These are phyloP conservation scores for Limnephilus marmoratus DNA, from an alignment of 2,888 invertebrate species.

Conservation along the genomic window DNA sequence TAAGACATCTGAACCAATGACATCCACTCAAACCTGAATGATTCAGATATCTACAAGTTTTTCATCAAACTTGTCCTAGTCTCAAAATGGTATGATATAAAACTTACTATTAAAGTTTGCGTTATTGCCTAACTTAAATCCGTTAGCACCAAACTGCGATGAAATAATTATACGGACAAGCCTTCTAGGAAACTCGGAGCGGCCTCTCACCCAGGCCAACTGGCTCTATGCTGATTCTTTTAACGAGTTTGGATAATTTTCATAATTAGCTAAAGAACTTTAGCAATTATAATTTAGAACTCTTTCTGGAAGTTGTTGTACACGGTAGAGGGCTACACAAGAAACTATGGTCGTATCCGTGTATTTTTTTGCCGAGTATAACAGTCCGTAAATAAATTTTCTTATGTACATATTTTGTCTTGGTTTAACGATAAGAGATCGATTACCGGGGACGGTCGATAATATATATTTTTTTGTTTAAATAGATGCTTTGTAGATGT, in stretches of 20 bases:
- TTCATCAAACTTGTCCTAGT: too few species aligned
- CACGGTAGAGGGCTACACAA: background rate
- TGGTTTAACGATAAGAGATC: too few species aligned
- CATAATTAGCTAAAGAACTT: background rate
- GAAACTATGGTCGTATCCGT: background rate
- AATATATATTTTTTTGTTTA: too few species aligned
- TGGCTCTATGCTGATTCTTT: background rate
- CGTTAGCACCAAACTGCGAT: background rate
- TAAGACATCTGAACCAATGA: too few species aligned
- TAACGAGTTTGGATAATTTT: background rate
- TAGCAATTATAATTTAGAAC: background rate
- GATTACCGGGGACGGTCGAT: too few species aligned
- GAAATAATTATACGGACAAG: background rate
- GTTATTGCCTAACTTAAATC: background rate
- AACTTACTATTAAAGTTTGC: background rate
- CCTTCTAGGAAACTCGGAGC: background rate
- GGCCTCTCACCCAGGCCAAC: background rate
- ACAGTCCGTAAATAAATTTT: too few species aligned
- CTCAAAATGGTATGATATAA: background rate
- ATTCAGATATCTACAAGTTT: too few species aligned
- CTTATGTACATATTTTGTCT: too few species aligned
- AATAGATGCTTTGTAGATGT: too few species aligned
- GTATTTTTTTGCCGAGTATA: background rate
- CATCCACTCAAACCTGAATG: too few species aligned
- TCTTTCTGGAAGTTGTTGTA: background rate